These are phyloP conservation scores for Megalops atlanticus DNA, from an alignment of 2,113 vertebrate species.

Conservation along the genomic window DNA sequence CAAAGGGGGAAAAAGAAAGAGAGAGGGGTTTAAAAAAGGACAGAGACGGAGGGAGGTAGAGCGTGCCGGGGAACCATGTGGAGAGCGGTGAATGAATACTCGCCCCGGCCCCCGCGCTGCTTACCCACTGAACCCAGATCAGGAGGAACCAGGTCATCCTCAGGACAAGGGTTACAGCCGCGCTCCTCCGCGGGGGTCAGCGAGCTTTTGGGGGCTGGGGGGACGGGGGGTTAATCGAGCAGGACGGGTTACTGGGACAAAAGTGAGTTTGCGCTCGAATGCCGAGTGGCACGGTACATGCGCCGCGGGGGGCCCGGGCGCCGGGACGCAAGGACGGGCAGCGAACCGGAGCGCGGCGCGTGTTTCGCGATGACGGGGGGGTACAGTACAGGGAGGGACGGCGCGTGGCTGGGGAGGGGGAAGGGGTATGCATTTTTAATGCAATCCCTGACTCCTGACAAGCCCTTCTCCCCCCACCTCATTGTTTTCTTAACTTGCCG, in stretches of 20 bases:
- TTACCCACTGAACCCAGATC: neutral
- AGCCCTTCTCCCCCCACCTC: neutral
- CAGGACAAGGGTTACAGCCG: neutral
- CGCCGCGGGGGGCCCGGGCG: neutral
- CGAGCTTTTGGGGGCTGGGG: neutral
- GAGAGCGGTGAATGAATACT: neutral
- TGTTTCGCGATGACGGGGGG: neutral
- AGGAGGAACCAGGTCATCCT: neutral
- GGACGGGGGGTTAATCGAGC: neutral
- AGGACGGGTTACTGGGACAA: too few species aligned
- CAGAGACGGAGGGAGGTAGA: neutral
- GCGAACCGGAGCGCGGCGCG: too few species aligned
- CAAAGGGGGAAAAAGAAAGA: neutral
- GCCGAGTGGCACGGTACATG: neutral
- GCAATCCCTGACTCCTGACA: neutral
- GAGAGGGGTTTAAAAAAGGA: neutral
- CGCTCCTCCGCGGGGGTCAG: neutral
- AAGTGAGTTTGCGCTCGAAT: too few species aligned
- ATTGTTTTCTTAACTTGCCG: neutral
- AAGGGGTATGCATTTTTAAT: neutral
- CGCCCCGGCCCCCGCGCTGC: neutral
- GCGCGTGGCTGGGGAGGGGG: neutral
- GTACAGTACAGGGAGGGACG: neutral
- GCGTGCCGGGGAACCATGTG: slow-evolving; percentile 22
- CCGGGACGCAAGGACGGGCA: neutral